These are phyloP conservation scores for Buathra laborator DNA, from an alignment of 2,888 invertebrate genomes.

Conservation along the genomic window DNA sequence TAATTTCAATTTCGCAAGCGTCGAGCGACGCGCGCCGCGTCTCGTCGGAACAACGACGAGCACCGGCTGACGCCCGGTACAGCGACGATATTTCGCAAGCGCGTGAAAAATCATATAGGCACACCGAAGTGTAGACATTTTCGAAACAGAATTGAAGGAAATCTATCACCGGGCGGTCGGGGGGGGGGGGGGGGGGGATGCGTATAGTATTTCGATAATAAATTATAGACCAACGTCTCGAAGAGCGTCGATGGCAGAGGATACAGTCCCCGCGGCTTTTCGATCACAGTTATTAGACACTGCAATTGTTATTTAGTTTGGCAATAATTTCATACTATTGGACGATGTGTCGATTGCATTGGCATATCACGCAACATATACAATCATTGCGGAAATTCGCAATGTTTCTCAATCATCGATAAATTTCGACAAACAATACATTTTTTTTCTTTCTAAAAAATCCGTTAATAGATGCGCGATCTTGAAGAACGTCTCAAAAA, in stretches of 20 bases:
- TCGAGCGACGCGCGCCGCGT: not conserved
- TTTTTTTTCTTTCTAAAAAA: constrained; percentile 7
- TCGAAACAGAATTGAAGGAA: constrained; percentile 43
- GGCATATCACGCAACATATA: constrained; percentile 16
- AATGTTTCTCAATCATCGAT: not conserved
- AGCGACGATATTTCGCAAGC: constrained; percentile 44
- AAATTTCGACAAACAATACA: not conserved
- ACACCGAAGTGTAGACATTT: constrained; percentile 13
- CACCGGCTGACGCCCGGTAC: not conserved
- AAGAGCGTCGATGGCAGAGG: constrained; percentile 41
- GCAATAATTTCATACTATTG: constrained; percentile 38
- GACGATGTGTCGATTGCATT: constrained; percentile 27
- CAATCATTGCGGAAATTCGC: constrained; percentile 11
- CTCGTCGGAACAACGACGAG: not conserved
- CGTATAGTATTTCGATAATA: constrained; percentile 25
- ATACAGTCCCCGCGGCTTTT: not conserved
- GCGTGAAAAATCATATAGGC: constrained; percentile 30
- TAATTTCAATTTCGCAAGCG: constrained; percentile 36
- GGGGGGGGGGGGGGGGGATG: not conserved
- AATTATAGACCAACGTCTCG: constrained; percentile 42
- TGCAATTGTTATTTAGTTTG: constrained; percentile 34
- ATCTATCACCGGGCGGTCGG: constrained; percentile 22
- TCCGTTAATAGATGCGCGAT: constrained; percentile 12
- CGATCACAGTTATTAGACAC: constrained; percentile 31
- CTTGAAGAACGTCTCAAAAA: constrained; percentile 32